Conservation (phyloP, 2,888 invertebrate genomes). For the Elysia crispata region DNA sequence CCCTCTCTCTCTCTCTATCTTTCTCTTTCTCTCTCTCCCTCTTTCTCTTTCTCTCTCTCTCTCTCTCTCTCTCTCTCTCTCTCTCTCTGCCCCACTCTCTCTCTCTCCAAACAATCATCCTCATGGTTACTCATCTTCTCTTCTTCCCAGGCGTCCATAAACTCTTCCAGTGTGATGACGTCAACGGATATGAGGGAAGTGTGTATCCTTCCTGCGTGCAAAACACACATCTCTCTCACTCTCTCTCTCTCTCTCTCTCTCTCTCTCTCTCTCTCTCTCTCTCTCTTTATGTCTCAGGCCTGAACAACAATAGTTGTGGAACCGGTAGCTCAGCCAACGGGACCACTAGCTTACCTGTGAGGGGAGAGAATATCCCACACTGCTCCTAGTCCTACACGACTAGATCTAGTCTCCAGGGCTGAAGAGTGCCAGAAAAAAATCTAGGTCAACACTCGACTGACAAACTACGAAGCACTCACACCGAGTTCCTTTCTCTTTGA, state of each 20-base stretch:
- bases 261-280: constrained; percentile 9
- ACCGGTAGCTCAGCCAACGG: neutral
- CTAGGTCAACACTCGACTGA: no score
- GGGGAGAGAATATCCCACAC: no score
- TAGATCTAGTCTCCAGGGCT: no score
- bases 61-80: neutral
- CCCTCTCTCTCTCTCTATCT: constrained; percentile 7
- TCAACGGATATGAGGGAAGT: neutral
- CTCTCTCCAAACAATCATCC: neutral
- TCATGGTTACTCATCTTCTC: neutral
- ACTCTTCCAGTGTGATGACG: neutral
- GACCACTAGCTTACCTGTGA: neutral
- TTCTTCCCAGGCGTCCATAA: neutral
- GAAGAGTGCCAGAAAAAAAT: no score
- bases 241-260: constrained; percentile 14
- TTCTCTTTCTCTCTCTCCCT: constrained; percentile 31
- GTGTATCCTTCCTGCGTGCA: no score
- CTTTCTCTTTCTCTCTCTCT: constrained; percentile 5
- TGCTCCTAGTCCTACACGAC: no score
- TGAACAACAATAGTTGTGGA: neutral
- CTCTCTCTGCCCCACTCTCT: neutral
- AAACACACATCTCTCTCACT: neutral
- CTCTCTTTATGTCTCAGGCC: neutral
- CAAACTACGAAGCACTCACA: no score
- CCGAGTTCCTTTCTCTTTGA: no score